These are phyloP conservation scores for Pelecanoides urinatrix DNA, from an alignment of 2,113 vertebrate genomes.

Conservation along the genomic window DNA sequence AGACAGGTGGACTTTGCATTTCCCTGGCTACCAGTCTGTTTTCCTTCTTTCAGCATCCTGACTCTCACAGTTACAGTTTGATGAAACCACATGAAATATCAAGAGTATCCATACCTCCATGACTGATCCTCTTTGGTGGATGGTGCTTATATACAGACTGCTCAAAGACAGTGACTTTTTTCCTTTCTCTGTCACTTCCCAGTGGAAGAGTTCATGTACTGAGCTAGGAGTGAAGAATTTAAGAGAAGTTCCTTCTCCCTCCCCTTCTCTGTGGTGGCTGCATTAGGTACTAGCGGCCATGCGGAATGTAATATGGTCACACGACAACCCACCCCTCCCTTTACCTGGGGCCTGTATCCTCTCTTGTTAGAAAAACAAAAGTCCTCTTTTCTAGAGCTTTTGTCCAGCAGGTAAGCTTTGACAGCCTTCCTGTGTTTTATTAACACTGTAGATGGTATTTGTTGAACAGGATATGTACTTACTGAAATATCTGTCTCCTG, in stretches of 20 bases:
- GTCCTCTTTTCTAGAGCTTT: neutral
- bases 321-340: neutral
- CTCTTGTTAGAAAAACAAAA: neutral
- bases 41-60: neutral
- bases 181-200: neutral
- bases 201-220: neutral
- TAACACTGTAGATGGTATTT: neutral
- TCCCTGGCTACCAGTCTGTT: neutral
- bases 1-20: neutral
- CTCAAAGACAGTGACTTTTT: neutral
- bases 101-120: neutral
- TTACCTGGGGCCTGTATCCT: neutral
- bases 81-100: neutral
- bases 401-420: neutral
- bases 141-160: neutral
- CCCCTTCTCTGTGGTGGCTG: neutral
- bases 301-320: neutral
- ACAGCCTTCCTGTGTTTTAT: constrained; percentile 27
- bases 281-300: neutral
- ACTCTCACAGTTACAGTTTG: neutral
- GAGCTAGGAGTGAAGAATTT: neutral
- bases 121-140: neutral
- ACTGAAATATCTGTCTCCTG: constrained; percentile 29
- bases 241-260: neutral
- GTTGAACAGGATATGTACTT: constrained; percentile 28